Evolutionary conservation across 2,888 invertebrate species (phyloP).

Genomic region (Mallateleia sp.): DNA sequence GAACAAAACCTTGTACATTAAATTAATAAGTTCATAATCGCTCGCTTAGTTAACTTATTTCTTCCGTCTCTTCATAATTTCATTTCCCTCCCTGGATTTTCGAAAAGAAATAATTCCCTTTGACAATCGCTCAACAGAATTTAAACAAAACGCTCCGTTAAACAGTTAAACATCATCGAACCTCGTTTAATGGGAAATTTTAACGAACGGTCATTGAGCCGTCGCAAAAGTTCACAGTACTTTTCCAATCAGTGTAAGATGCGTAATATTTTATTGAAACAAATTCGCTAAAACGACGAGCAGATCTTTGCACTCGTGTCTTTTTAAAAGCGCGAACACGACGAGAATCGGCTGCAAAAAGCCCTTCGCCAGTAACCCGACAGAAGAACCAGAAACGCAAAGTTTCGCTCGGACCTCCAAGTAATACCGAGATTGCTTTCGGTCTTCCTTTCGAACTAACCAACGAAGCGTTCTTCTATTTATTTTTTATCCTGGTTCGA

Average conservation of each 20-base stretch:
- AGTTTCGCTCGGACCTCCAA: conserved; percentile 78
- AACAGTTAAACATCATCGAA: conserved; percentile 16
- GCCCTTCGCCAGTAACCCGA: conserved; percentile 56
- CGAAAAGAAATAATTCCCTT: too few species aligned
- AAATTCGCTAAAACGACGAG: conserved; percentile 62
- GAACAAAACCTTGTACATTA: too few species aligned
- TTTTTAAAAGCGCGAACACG: conserved; percentile 68
- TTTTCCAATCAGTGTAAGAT: conserved; percentile 72
- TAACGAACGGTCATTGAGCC: conserved; percentile 34
- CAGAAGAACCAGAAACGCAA: conserved; percentile 75
- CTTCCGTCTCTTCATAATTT: too few species aligned
- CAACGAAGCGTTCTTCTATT: conserved; percentile 74
- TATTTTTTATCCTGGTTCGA: conserved; percentile 72
- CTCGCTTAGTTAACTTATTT: too few species aligned
- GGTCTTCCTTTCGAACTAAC: conserved; percentile 77
- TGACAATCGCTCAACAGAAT: too few species aligned
- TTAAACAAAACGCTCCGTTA: background rate
- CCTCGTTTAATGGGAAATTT: conserved; percentile 16
- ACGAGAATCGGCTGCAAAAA: conserved; percentile 68
- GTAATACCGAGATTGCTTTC: conserved; percentile 82
- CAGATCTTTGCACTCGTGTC: conserved; percentile 61
- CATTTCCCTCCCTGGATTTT: too few species aligned
- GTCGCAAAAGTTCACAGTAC: conserved; percentile 35
- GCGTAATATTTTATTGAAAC: conserved; percentile 72
- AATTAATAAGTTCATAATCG: too few species aligned